Base-by-base conservation (phyloP, 2,113 vertebrate genomes). In the Progne subis region DNA sequence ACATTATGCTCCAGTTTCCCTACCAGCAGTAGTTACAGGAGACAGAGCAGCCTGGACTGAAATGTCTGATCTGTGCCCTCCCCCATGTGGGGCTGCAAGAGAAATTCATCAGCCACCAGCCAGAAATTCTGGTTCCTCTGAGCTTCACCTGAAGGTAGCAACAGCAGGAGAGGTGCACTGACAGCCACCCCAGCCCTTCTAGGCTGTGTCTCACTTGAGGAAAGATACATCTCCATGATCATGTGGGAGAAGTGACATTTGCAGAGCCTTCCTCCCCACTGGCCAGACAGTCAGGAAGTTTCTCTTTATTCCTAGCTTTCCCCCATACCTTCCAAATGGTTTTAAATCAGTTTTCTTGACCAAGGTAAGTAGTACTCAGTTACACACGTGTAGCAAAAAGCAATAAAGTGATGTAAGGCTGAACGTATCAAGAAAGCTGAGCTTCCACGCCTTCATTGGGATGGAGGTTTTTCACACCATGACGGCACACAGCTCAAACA, bases 391-490 rank as follows among this genome's bases (percentile, higher is more conserved):
- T 10, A 72, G 6, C 23, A 44, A 65, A 60, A 93, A 74, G 10
- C 21, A 37, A 52, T 26, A 14, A 24, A 81, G 17, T 7, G 56
- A 72, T 4, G 7, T 16, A 60, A 76, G 14, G 44, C 26, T 79
- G 41, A 76, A 76, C 0, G 0, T 6, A 72, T 4, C 16, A 44
- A n/a, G 41, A 53, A 60, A 85, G 24, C 39, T 49, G 29, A 71
- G 37, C 9, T 79, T 29, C 57, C 4, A 2, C 19, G n/a, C 7
- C 1, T 28, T 63, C 0, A 0, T 0, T 79, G 61, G 20, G 44
- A 92, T 46, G n/a, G 64, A 69, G 14, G 43, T 17, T 84, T 89
- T 63, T 78, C 34, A 70, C 13, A 56, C 12, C 61, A n/a, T 43
- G 29, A 53, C 0, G 2, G 50, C 34, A 64, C 39, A 59, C 1